Evolutionary conservation across 2,797 vertebrate species (phyloP).

Genomic region (Syngnathus rostellatus): DNA sequence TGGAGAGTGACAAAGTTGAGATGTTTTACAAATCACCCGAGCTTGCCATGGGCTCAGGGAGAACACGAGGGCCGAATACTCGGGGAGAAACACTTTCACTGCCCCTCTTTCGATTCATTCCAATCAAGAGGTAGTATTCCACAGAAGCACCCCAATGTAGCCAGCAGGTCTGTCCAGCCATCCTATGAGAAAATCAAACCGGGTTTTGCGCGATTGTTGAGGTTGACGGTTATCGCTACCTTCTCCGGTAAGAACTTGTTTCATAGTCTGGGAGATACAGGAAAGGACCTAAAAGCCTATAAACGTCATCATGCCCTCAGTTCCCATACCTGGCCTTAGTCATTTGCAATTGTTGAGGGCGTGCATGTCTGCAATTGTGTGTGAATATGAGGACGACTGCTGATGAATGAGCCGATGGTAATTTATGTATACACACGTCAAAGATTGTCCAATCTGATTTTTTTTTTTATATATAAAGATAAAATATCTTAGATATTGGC

Average conservation of each 20-base stretch:
- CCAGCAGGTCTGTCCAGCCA: constrained; percentile 28
- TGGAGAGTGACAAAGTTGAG: constrained; percentile 11
- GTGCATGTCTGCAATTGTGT: constrained; percentile 36
- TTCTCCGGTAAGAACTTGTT: constrained; percentile 24
- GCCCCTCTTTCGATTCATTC: constrained; percentile 59
- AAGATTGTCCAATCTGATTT: constrained; percentile 63
- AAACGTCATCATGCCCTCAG: constrained; percentile 63
- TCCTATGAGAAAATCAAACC: constrained; percentile 4
- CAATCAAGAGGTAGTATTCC: constrained; percentile 32
- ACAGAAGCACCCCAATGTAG: constrained; percentile 38
- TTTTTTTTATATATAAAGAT: constrained; percentile 73
- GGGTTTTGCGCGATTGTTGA: not conserved
- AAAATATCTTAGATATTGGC: constrained; percentile 54
- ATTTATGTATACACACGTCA: constrained; percentile 52
- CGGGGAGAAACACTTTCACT: constrained; percentile 57
- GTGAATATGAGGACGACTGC: constrained; percentile 34
- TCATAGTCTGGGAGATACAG: constrained; percentile 59
- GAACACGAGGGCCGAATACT: constrained; percentile 47
- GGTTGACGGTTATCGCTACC: constrained; percentile 9
- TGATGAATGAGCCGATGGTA: constrained; percentile 34
- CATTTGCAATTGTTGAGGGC: constrained; percentile 59
- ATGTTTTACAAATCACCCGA: constrained; percentile 41
- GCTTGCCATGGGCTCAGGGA: constrained; percentile 35
- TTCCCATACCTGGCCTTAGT: constrained; percentile 72
- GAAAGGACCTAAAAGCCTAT: constrained; percentile 62